A percentile compares a stretch with the other conserved stretches of the same genome.
phyloP scores from a whole-genome alignment of 2,888 invertebrate species.

The Sminthurides aquaticus region DNA sequence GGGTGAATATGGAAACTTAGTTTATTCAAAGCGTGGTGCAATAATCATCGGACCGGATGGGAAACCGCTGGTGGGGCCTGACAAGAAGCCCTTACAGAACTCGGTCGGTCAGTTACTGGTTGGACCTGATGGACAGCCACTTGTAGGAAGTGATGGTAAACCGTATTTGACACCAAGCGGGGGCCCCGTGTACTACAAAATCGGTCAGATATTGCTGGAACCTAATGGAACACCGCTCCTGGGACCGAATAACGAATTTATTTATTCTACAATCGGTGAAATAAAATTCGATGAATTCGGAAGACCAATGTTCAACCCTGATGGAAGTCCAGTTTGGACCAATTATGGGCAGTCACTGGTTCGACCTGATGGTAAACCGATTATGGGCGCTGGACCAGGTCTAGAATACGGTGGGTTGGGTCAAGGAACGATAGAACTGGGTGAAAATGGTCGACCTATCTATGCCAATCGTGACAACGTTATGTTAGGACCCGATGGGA shows the following conservation, averaged over 20 bases:
- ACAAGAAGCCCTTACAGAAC: background rate
- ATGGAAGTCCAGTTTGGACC: constrained; percentile 3
- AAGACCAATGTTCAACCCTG: background rate
- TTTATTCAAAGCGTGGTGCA: background rate
- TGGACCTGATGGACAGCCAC: background rate
- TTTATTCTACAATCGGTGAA: constrained; percentile 5
- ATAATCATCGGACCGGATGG: background rate
- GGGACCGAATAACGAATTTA: constrained; percentile 9
- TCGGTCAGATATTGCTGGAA: constrained; percentile 9
- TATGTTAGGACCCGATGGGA: constrained; percentile 11
- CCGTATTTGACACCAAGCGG: background rate
- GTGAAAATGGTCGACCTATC: background rate
- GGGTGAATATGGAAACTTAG: background rate
- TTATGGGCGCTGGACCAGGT: background rate
- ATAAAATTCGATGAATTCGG: constrained; percentile 1
- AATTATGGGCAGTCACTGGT: background rate
- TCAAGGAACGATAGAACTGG: background rate
- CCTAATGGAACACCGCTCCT: constrained; percentile 1
- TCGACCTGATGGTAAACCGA: background rate
- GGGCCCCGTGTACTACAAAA: background rate
- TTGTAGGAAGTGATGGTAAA: background rate
- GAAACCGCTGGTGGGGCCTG: background rate
- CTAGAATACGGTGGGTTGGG: background rate
- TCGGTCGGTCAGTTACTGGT: background rate
- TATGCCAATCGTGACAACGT: background rate